These are phyloP conservation scores for Scolopax mira DNA, from an alignment of 2,113 vertebrate species.

Conservation along the genomic window DNA sequence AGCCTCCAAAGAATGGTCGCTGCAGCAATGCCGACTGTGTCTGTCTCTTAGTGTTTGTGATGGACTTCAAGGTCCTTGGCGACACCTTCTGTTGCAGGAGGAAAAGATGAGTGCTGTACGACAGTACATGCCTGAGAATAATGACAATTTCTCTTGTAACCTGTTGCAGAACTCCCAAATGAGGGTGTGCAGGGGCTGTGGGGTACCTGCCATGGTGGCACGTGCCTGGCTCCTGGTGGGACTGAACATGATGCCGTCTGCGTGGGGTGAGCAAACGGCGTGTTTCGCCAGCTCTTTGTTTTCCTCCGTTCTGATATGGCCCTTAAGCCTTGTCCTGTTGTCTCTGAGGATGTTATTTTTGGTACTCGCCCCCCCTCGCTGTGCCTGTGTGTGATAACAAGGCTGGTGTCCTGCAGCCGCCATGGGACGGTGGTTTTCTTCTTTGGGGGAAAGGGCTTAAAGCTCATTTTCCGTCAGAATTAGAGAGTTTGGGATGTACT, in stretches of 20 bases:
- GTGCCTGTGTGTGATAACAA: background rate
- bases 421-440: background rate
- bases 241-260: accelerated
- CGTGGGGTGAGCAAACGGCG: accelerated
- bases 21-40: background rate
- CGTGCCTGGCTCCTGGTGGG: background rate
- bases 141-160: background rate
- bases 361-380: background rate
- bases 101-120: background rate
- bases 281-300: background rate
- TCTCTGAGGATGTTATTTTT: background rate
- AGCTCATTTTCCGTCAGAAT: constrained; percentile 9
- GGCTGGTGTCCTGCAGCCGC: background rate
- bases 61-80: background rate
- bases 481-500: background rate
- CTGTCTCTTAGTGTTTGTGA: accelerated
- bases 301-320: background rate
- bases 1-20: background rate
- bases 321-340: background rate
- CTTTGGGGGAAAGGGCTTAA: background rate
- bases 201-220: background rate
- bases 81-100: background rate
- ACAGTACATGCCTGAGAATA: accelerated
- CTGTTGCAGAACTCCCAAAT: background rate
- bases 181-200: background rate